These are phyloP conservation scores for Lophius piscatorius DNA, from an alignment of 2,113 vertebrate species.

Conservation along the genomic window DNA sequence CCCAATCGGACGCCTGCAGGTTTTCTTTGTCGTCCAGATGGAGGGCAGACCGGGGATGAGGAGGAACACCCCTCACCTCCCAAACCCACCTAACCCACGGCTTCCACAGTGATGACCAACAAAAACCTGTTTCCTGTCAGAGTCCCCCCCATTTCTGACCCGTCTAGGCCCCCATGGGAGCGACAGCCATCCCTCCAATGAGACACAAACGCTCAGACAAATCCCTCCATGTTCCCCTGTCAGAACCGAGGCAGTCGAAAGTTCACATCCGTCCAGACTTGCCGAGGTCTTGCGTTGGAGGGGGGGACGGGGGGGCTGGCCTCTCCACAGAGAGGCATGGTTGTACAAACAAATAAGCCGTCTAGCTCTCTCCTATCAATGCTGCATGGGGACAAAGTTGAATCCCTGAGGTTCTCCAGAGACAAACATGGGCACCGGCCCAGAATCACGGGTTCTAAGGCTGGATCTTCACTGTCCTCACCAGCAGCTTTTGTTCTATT, in stretches of 20 bases:
- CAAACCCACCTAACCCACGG: not conserved
- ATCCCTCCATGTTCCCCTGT: conserved; percentile 34
- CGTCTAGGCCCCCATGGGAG: conserved; percentile 19
- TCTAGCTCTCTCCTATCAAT: conserved; percentile 25
- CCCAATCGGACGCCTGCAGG: conserved; percentile 61
- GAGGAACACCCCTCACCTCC: conserved; percentile 23
- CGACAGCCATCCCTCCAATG: conserved; percentile 47
- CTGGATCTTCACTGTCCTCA: conserved; percentile 29
- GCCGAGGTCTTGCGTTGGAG: conserved; percentile 17
- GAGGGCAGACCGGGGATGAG: conserved; percentile 49
- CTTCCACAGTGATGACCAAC: conserved; percentile 27
- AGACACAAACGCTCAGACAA: conserved; percentile 28
- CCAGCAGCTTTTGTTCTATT: too few relatives aligned
- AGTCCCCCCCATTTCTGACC: conserved; percentile 12
- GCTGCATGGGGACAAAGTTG: conserved; percentile 30
- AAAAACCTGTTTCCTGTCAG: conserved; percentile 57
- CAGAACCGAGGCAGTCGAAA: conserved; percentile 48
- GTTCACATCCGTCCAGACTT: conserved; percentile 65
- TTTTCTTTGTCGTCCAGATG: conserved; percentile 67
- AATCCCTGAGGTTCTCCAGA: conserved; percentile 61
- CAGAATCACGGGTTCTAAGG: conserved; percentile 39
- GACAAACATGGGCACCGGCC: conserved; percentile 61
- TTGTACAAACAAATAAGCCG: conserved; percentile 65
- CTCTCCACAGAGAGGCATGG: conserved; percentile 35
- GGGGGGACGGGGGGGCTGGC: conserved; percentile 5